Conservation (phyloP, 1,140 invertebrate genomes). For the Microplitis demolitor region DNA sequence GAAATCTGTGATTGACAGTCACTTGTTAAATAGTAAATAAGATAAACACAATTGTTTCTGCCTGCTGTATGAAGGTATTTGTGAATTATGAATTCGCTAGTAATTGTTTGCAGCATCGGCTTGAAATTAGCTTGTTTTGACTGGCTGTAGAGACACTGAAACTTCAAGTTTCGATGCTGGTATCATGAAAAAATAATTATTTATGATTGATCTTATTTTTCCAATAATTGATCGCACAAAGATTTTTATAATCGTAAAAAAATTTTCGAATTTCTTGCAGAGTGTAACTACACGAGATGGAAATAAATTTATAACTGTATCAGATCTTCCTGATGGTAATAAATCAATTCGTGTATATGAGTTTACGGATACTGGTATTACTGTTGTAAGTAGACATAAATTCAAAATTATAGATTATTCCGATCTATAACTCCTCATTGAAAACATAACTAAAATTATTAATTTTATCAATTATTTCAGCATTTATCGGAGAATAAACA, state of each 20-base stretch:
- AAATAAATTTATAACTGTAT: slow-evolving; percentile 48
- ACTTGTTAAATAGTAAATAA: too few species aligned
- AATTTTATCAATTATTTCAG: slow-evolving; percentile 37
- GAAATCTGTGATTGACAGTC: too few species aligned
- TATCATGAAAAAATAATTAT: too few species aligned
- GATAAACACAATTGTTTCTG: too few species aligned
- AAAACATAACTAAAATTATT: not conserved
- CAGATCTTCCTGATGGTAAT: slow-evolving; percentile 39
- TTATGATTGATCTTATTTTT: too few species aligned
- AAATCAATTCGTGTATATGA: slow-evolving; percentile 48
- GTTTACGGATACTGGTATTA: slow-evolving; percentile 49
- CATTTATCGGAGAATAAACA: slow-evolving; percentile 41
- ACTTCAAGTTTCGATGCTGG: too few species aligned
- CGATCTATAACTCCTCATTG: not conserved
- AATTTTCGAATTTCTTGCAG: slow-evolving; percentile 35
- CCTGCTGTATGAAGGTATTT: too few species aligned
- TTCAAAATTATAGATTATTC: not conserved
- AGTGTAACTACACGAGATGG: slow-evolving; percentile 52
- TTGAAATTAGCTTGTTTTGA: too few species aligned
- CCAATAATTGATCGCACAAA: too few species aligned
- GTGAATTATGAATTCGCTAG: too few species aligned
- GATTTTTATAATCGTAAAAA: not conserved
- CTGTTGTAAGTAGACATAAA: slow-evolving; percentile 44
- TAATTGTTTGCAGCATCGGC: too few species aligned
- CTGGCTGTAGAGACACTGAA: too few species aligned